These are phyloP conservation scores for Anoplopoma fimbria DNA, from an alignment of 2,113 vertebrate genomes.

Conservation along the genomic window DNA sequence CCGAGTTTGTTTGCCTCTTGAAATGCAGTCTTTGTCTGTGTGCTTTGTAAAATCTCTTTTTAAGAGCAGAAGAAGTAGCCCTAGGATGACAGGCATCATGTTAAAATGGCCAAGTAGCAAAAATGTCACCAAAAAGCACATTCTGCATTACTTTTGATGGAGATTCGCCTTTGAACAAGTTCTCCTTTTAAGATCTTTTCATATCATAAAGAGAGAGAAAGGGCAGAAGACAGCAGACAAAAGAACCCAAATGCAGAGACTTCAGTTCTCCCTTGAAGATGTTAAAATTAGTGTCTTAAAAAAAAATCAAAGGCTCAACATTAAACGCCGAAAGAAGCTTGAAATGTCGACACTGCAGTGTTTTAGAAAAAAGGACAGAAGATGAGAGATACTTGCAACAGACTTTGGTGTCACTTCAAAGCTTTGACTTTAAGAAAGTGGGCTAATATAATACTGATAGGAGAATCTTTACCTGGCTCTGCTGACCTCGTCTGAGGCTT, in stretches of 20 bases:
- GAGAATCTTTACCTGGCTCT: constrained; percentile 75
- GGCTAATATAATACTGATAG: constrained; percentile 78
- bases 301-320: constrained; percentile 82
- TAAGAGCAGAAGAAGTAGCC: constrained; percentile 61
- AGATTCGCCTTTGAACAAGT: constrained; percentile 79
- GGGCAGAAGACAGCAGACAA: constrained; percentile 81
- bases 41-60: constrained; percentile 70
- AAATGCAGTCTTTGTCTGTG: constrained; percentile 68
- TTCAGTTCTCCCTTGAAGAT: constrained; percentile 82
- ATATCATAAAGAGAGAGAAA: constrained; percentile 70
- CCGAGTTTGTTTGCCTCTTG: constrained; percentile 75
- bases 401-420: constrained; percentile 86
- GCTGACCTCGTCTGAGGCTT: constrained; percentile 69
- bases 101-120: constrained; percentile 78
- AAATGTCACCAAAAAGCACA: constrained; percentile 74
- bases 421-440: constrained; percentile 78
- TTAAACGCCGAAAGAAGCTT: constrained; percentile 81
- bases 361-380: constrained; percentile 78
- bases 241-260: constrained; percentile 78
- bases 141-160: constrained; percentile 75
- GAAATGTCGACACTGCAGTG: constrained; percentile 82
- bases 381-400: constrained; percentile 82
- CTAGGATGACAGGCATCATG: constrained; percentile 72
- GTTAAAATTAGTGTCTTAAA: constrained; percentile 84
- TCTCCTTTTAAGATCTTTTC: constrained; percentile 75